Percentiles rank a stretch among this genome's conserved stretches.
These are phyloP conservation scores for Troides aeacus DNA, from an alignment of 2,888 invertebrate genomes.

Conservation along the genomic window DNA sequence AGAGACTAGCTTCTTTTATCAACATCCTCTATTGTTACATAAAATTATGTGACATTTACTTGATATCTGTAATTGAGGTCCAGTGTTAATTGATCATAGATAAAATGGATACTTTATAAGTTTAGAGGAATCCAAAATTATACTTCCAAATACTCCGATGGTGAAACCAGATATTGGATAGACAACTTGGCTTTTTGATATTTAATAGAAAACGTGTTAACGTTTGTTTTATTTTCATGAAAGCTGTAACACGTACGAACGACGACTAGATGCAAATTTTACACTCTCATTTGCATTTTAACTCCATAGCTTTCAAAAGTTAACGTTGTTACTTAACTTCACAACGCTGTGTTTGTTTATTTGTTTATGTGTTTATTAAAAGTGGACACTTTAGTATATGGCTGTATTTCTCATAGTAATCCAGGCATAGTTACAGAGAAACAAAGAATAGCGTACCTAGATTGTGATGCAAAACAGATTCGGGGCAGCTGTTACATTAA, in stretches of 20 bases:
- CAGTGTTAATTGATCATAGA: too few species aligned
- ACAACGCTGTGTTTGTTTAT: not conserved
- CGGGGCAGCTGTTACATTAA: too few species aligned
- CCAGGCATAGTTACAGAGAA: too few species aligned
- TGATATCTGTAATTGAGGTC: too few species aligned
- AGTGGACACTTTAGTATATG: not conserved
- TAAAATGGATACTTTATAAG: too few species aligned
- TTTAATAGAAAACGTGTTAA: conserved; percentile 4
- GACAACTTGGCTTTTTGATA: not conserved
- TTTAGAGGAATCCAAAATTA: not conserved
- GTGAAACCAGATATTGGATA: not conserved
- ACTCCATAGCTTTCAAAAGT: conserved; percentile 3
- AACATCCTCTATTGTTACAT: too few species aligned
- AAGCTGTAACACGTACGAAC: conserved; percentile 5
- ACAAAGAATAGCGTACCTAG: too few species aligned
- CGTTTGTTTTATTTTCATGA: conserved; percentile 1
- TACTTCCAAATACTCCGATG: not conserved
- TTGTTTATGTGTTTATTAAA: not conserved
- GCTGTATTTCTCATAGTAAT: not conserved
- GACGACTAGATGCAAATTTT: conserved; percentile 1
- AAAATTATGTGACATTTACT: too few species aligned
- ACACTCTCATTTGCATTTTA: conserved; percentile 8
- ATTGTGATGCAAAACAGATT: too few species aligned
- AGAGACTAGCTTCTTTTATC: too few species aligned
- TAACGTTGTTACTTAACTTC: conserved; percentile 6